phyloP scores from a whole-genome alignment of 2,113 vertebrate species.

The Prolemur simus region DNA sequence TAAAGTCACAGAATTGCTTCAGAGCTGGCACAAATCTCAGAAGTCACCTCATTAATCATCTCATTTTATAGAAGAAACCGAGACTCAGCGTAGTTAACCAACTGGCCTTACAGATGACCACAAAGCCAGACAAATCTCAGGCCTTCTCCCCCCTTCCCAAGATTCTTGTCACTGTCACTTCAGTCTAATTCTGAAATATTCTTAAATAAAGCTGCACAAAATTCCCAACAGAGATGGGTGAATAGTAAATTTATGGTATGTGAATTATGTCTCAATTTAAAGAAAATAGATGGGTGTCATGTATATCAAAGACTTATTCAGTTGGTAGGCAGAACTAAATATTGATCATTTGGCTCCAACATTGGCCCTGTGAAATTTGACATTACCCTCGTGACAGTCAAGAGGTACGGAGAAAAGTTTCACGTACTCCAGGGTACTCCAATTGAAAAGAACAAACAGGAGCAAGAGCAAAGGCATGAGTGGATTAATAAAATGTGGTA shows the following conservation, averaged over 20 bases:
- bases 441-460: constrained; percentile 72
- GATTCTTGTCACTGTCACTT: neutral
- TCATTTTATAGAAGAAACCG: neutral
- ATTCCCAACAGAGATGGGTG: neutral
- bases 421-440: constrained; percentile 83
- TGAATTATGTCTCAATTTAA: neutral
- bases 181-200: neutral
- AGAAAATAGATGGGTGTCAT: neutral
- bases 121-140: neutral
- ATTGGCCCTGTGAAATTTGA: neutral
- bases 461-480: neutral
- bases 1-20: neutral
- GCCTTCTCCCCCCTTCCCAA: neutral
- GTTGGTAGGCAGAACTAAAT: neutral
- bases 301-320: neutral
- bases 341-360: neutral
- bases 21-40: neutral
- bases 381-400: constrained; percentile 66
- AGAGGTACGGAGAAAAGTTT: constrained; percentile 88
- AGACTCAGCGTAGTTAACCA: neutral
- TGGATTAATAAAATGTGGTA: no score
- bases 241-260: neutral
- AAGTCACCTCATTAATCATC: neutral
- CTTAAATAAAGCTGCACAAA: neutral
- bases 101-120: neutral